phyloP scores from a whole-genome alignment of 1,140 invertebrate species.

The Musca vetustissima region DNA sequence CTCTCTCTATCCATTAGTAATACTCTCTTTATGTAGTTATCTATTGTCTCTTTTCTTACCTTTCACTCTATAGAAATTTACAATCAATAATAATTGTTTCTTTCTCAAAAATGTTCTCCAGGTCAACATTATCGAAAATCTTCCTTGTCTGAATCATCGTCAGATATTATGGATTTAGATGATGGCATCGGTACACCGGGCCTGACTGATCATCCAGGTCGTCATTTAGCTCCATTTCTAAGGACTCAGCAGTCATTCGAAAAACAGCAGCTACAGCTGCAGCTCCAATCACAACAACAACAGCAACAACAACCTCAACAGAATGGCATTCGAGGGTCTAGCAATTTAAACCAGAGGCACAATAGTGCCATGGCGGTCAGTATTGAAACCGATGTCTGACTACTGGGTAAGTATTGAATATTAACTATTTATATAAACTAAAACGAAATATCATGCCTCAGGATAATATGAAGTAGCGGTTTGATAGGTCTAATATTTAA shows the following conservation, averaged over 20 bases:
- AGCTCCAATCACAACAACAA: conserved; percentile 53
- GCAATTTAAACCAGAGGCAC: conserved; percentile 81
- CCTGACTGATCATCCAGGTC: conserved; percentile 56
- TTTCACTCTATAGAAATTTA: no score
- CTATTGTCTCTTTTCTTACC: background rate
- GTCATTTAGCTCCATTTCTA: conserved; percentile 55
- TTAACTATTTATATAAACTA: no score
- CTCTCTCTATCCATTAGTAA: no score
- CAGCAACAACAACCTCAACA: conserved; percentile 22
- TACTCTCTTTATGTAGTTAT: no score
- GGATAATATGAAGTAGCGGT: no score
- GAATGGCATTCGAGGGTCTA: conserved; percentile 66
- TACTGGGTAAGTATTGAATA: conserved; percentile 75
- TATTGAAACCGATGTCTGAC: conserved; percentile 98
- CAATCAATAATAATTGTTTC: background rate
- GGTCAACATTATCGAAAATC: conserved; percentile 89
- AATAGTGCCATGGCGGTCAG: conserved; percentile 75
- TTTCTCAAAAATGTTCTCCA: conserved; percentile 38
- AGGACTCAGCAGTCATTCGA: conserved; percentile 54
- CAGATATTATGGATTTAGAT: conserved; percentile 93
- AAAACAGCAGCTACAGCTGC: conserved; percentile 51
- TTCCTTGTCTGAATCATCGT: conserved; percentile 88
- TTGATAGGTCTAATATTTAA: no score
- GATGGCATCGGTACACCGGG: conserved; percentile 79
- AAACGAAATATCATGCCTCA: no score